Conservation (phyloP, 2,797 vertebrate species). For the Ambastaia sidthimunki region DNA sequence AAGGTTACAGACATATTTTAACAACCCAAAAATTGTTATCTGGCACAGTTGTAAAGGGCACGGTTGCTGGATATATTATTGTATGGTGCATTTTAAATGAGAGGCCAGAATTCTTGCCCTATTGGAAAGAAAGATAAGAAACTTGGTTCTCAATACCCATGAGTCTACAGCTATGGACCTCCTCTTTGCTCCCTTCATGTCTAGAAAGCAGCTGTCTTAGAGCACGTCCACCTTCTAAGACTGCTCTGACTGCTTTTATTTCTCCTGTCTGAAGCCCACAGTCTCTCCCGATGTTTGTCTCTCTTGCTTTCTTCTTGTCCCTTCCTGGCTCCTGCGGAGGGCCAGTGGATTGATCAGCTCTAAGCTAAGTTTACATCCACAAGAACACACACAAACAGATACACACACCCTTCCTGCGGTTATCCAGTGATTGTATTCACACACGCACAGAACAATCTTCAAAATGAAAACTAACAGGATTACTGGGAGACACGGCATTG, state of each 20-base stretch:
- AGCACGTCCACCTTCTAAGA: conserved; percentile 50
- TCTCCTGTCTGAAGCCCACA: conserved; percentile 50
- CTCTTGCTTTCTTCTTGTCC: conserved; percentile 18
- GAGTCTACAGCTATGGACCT: conserved; percentile 43
- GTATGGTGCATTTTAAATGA: conserved; percentile 1
- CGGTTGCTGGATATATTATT: too few relatives aligned
- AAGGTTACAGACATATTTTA: too few relatives aligned
- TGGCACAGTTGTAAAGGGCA: too few relatives aligned
- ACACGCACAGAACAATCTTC: conserved; percentile 38
- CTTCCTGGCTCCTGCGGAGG: conserved; percentile 49
- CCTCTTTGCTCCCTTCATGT: conserved; percentile 36
- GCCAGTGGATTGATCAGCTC: conserved; percentile 56
- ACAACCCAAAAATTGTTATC: too few relatives aligned
- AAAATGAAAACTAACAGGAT: conserved; percentile 49
- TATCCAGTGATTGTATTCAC: conserved; percentile 31
- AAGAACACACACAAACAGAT: conserved; percentile 40
- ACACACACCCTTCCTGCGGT: conserved; percentile 36
- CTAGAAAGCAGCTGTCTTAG: conserved; percentile 42
- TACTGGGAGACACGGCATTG: conserved; percentile 28
- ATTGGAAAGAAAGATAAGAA: conserved; percentile 32
- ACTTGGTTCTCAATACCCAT: conserved; percentile 17
- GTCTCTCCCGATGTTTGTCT: neutral
- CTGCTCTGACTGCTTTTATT: conserved; percentile 45
- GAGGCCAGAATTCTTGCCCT: neutral
- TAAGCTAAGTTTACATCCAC: conserved; percentile 52